Conservation (phyloP, 2,797 vertebrate species). For the Enteromius paludinosus region DNA sequence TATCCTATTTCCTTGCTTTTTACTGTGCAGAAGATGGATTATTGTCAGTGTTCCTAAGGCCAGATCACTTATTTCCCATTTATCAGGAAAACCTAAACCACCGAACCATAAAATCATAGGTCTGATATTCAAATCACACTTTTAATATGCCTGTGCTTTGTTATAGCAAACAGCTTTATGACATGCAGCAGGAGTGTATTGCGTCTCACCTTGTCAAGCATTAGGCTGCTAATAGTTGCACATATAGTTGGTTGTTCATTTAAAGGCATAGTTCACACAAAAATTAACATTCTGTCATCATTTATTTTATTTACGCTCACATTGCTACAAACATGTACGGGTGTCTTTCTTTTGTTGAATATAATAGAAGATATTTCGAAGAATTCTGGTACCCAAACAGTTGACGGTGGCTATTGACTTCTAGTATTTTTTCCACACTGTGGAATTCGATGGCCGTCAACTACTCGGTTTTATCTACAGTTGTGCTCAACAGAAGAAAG, state of each 20-base stretch:
- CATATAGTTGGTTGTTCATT: background rate
- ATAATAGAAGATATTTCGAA: background rate
- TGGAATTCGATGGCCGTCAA: background rate
- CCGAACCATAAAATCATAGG: background rate
- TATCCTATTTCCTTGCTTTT: slow-evolving; percentile 55
- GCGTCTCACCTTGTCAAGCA: background rate
- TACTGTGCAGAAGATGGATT: slow-evolving; percentile 48
- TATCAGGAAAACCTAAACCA: background rate
- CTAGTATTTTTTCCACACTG: background rate
- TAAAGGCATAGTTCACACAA: background rate
- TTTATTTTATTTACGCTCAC: background rate
- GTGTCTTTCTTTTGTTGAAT: background rate
- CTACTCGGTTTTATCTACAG: background rate
- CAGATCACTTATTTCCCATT: slow-evolving; percentile 23
- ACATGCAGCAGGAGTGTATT: background rate
- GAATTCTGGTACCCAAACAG: background rate
- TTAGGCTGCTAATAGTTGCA: background rate
- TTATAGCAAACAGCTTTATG: background rate
- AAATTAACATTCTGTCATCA: background rate
- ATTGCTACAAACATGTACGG: background rate
- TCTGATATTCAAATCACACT: background rate
- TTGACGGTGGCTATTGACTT: background rate
- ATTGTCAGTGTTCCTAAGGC: slow-evolving; percentile 31
- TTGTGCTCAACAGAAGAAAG: too few species aligned
- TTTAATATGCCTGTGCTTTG: background rate